Evolutionary conservation across 2,888 invertebrate genomes (phyloP).

Genomic region (Carcina quercana): DNA sequence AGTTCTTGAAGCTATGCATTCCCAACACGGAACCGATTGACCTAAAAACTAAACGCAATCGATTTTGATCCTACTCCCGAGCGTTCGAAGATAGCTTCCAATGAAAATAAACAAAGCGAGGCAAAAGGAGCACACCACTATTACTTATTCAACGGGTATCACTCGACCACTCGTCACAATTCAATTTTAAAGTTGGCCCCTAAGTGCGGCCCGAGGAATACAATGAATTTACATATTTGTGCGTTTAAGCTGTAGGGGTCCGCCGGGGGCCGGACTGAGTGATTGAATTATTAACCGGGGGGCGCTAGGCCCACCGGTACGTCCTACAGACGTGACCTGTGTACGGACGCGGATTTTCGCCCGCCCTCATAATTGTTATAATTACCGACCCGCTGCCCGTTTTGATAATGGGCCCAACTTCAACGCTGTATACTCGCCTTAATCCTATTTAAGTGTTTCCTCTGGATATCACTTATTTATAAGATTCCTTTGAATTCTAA

Average conservation of each 20-base stretch:
- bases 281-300: constrained; percentile 65
- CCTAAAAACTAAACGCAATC: too few relatives aligned
- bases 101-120: too few relatives aligned
- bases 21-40: too few relatives aligned
- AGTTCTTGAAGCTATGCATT: too few relatives aligned
- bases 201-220: constrained; percentile 31
- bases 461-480: too few relatives aligned
- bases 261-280: constrained; percentile 35
- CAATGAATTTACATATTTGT: constrained; percentile 55
- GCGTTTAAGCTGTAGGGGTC: constrained; percentile 40
- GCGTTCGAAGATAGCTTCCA: too few relatives aligned
- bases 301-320: constrained; percentile 41
- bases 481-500: too few relatives aligned
- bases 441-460: constrained; percentile 8
- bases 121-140: too few relatives aligned
- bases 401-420: constrained; percentile 34
- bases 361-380: constrained; percentile 45
- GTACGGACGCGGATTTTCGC: constrained; percentile 32
- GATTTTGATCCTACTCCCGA: too few relatives aligned
- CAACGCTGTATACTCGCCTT: constrained; percentile 10
- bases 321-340: constrained; percentile 46
- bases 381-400: constrained; percentile 36
- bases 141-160: constrained; percentile 30
- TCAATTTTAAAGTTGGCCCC: constrained; percentile 47
- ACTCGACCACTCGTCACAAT: constrained; percentile 33